Conservation (phyloP, 1,140 invertebrate species). For the Phortica variegata region DNA sequence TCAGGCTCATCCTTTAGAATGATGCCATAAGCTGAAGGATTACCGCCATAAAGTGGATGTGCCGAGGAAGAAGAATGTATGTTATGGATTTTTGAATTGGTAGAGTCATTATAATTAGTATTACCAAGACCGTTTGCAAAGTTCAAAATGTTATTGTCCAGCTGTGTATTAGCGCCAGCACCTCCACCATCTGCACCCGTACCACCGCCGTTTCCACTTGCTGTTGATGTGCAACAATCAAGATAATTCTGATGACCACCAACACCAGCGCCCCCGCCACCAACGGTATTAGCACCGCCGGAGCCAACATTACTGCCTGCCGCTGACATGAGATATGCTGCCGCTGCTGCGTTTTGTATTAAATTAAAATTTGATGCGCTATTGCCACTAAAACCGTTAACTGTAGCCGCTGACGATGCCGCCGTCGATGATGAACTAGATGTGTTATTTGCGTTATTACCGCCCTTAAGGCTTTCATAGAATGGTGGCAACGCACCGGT, state of each 20-base stretch:
- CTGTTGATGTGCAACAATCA: too few relatives aligned
- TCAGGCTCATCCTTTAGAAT: constrained; percentile 77
- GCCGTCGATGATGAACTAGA: constrained; percentile 42
- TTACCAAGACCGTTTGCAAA: constrained; percentile 38
- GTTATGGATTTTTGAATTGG: constrained; percentile 58
- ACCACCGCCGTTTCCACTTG: too few relatives aligned
- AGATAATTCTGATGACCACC: constrained; percentile 28
- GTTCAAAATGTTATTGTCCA: constrained; percentile 41
- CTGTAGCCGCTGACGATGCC: constrained; percentile 63
- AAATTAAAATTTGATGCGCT: constrained; percentile 68
- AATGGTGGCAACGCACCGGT: constrained; percentile 81
- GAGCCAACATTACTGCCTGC: constrained; percentile 18
- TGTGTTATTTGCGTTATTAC: constrained; percentile 66
- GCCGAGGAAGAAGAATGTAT: constrained; percentile 56
- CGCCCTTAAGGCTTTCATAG: constrained; percentile 79
- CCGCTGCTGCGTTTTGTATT: constrained; percentile 56
- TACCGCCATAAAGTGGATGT: constrained; percentile 72
- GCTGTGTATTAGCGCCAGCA: neutral
- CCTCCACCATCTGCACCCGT: neutral
- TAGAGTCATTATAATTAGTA: constrained; percentile 37
- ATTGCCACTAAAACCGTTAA: constrained; percentile 42
- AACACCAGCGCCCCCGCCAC: constrained; percentile 10
- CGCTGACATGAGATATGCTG: constrained; percentile 47
- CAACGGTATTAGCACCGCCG: constrained; percentile 18
- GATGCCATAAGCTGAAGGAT: constrained; percentile 77